Evolutionary conservation across 92 coral and sea anemone genomes (phyloP).

Genomic region (Isaurus tuberculatus): DNA sequence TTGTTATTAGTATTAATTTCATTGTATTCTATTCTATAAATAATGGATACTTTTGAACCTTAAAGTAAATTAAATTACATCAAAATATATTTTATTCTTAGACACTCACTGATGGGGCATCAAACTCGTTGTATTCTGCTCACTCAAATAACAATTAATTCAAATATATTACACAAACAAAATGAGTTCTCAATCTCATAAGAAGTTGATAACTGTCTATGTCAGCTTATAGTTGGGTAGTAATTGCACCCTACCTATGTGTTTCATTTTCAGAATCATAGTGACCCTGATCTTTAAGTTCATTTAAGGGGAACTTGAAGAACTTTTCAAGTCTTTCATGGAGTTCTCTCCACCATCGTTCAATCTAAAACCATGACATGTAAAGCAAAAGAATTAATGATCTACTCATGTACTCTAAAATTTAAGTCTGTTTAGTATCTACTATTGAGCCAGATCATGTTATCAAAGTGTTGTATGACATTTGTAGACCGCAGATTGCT

Average conservation of each 20-base stretch:
- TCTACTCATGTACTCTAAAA: neutral
- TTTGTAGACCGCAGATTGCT: neutral
- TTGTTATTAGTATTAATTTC: too few species aligned
- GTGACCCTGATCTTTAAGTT: constrained; percentile 60
- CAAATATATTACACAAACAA: neutral
- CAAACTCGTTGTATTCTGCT: neutral
- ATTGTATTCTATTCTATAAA: neutral
- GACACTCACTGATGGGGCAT: neutral
- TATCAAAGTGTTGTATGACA: neutral
- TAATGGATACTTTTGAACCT: neutral
- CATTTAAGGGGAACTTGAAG: constrained; percentile 59
- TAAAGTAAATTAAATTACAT: neutral
- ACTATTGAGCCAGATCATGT: neutral
- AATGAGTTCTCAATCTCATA: neutral
- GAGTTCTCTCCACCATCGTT: constrained; percentile 69
- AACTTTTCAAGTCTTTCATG: constrained; percentile 63
- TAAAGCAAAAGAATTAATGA: neutral
- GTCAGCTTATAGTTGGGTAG: constrained; percentile 22
- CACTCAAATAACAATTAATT: neutral
- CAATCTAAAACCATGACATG: constrained; percentile 51
- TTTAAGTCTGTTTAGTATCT: neutral
- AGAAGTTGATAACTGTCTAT: neutral
- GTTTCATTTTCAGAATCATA: constrained; percentile 61
- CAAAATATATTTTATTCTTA: neutral
- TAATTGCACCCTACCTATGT: constrained; percentile 49